A percentile compares a stretch with the other conserved stretches of the same genome.
phyloP scores from a whole-genome alignment of 2,888 invertebrate genomes.

The Ectemnius lituratus region DNA sequence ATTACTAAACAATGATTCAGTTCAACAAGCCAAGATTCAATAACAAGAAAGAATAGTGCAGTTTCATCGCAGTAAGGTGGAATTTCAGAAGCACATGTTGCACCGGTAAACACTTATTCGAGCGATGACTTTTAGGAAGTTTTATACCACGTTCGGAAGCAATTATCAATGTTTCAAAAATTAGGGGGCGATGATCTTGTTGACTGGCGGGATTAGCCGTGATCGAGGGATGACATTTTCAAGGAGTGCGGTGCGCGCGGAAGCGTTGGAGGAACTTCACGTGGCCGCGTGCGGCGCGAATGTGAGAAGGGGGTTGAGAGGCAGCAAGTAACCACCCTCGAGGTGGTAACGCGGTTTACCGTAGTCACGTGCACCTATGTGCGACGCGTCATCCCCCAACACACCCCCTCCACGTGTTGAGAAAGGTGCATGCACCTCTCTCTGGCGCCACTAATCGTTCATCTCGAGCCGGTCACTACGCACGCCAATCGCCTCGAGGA shows the following conservation, averaged over 20 bases:
- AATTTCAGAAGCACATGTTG: no score
- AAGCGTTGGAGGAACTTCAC: slow-evolving; percentile 52
- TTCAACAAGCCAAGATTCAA: no score
- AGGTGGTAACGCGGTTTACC: slow-evolving; percentile 53
- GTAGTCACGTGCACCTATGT: slow-evolving; percentile 68
- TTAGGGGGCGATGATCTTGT: background rate
- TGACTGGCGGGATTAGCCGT: slow-evolving; percentile 41
- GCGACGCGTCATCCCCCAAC: slow-evolving; percentile 54
- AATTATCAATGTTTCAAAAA: no score
- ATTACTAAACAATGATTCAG: no score
- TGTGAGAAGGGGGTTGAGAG: slow-evolving; percentile 64
- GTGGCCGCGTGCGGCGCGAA: slow-evolving; percentile 70
- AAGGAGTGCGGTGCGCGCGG: slow-evolving; percentile 39
- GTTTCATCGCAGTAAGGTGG: no score
- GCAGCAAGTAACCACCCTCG: slow-evolving; percentile 58
- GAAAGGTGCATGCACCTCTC: slow-evolving; percentile 43
- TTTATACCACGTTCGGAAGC: no score
- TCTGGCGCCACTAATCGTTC: background rate
- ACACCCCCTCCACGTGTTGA: slow-evolving; percentile 50
- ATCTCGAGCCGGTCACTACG: background rate
- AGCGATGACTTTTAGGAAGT: no score
- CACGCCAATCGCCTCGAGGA: no score
- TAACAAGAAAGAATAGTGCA: no score
- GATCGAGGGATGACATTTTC: slow-evolving; percentile 58
- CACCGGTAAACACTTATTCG: no score